Conservation (phyloP, 2,888 invertebrate species). For the Spodoptera littoralis region DNA sequence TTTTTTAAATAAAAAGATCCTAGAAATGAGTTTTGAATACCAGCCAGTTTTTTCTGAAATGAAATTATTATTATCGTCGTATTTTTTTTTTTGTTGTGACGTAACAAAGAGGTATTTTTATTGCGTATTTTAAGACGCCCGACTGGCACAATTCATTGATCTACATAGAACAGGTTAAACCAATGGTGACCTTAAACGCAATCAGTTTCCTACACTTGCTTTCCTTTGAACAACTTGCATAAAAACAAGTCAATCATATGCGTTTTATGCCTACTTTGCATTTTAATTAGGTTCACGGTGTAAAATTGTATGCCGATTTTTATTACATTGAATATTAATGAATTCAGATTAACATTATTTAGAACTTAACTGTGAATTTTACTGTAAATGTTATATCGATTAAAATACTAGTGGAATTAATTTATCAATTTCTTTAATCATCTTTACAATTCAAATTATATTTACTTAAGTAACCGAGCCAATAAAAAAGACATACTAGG, state of each 20-base stretch:
- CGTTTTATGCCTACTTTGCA: slow-evolving; percentile 39
- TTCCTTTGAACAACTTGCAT: slow-evolving; percentile 68
- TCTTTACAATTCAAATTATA: too few relatives aligned
- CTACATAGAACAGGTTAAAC: slow-evolving; percentile 64
- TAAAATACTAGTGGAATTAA: background rate
- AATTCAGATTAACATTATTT: slow-evolving; percentile 17
- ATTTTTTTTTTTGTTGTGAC: background rate
- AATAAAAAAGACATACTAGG: too few relatives aligned
- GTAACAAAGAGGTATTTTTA: slow-evolving; percentile 5
- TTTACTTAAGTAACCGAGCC: too few relatives aligned
- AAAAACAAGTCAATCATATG: slow-evolving; percentile 58
- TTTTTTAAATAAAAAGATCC: background rate
- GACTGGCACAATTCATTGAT: slow-evolving; percentile 49
- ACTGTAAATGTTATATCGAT: background rate
- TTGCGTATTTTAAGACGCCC: slow-evolving; percentile 13
- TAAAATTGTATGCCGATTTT: slow-evolving; percentile 18
- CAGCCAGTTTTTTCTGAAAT: too few relatives aligned
- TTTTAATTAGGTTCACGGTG: slow-evolving; percentile 36
- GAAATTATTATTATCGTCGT: too few relatives aligned
- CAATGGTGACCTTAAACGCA: slow-evolving; percentile 68
- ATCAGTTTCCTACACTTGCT: slow-evolving; percentile 74
- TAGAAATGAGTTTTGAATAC: background rate
- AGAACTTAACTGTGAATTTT: too few relatives aligned
- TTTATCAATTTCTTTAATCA: background rate
- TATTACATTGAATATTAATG: slow-evolving; percentile 12